phyloP scores from a whole-genome alignment of 2,113 vertebrate species.

The Hemicordylus capensis region DNA sequence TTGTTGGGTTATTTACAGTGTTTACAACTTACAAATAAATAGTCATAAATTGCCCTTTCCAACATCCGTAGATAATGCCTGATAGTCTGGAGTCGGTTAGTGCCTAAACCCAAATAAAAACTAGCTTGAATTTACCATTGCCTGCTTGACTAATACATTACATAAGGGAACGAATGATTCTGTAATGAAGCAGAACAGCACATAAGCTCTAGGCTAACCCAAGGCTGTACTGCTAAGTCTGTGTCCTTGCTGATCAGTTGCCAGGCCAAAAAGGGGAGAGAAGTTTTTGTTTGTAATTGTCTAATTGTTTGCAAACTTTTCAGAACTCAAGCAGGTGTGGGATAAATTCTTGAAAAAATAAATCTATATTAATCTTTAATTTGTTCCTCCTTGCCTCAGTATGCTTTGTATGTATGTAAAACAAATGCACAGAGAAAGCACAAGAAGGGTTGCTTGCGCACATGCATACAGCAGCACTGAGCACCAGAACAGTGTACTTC shows the following conservation, averaged over 20 bases:
- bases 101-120: conserved; percentile 10
- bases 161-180: neutral
- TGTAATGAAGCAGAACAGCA: neutral
- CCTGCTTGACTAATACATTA: conserved; percentile 2
- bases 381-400: neutral
- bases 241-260: neutral
- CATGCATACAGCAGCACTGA: neutral
- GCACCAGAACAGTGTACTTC: neutral
- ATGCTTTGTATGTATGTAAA: neutral
- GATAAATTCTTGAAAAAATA: neutral
- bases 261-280: neutral
- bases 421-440: neutral
- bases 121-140: conserved; percentile 35
- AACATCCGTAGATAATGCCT: conserved; percentile 4
- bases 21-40: neutral
- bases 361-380: neutral
- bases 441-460: neutral
- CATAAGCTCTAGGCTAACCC: neutral
- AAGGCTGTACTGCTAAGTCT: too few species aligned
- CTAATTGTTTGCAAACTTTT: neutral
- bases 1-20: conserved; percentile 1
- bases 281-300: neutral
- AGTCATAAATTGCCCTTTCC: neutral
- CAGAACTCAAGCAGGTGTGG: neutral
- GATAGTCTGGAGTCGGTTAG: conserved; percentile 6